Conservation (phyloP, 2,113 vertebrate species). For the Cyanoramphus novaezelandiae region DNA sequence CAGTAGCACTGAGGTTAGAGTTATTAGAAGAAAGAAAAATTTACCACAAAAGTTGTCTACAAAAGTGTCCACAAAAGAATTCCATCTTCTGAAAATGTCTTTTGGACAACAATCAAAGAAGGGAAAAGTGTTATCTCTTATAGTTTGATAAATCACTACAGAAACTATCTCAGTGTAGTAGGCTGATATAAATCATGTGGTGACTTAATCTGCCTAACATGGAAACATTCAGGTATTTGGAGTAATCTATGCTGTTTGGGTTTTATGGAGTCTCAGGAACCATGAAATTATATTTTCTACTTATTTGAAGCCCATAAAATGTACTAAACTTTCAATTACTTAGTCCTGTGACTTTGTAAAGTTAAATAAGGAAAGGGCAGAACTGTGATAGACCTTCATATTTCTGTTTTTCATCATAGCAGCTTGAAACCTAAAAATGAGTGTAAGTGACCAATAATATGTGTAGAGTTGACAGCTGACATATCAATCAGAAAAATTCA, state of each 20-base stretch:
- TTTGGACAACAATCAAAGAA: not conserved
- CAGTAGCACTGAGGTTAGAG: accelerated
- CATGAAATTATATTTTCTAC: not conserved
- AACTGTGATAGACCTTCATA: not conserved
- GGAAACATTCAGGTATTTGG: not conserved
- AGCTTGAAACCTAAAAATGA: not conserved
- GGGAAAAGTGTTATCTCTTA: not conserved
- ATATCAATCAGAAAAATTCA: not conserved
- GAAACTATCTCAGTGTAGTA: not conserved
- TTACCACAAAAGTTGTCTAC: not conserved
- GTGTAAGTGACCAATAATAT: not conserved
- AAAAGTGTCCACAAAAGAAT: too few species aligned
- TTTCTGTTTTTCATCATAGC: not conserved
- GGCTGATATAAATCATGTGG: not conserved
- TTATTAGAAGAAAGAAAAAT: not conserved
- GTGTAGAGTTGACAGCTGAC: not conserved
- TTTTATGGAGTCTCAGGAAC: not conserved
- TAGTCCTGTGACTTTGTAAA: not conserved
- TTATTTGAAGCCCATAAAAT: not conserved
- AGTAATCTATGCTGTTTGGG: not conserved
- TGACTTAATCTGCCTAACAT: not conserved
- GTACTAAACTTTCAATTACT: not conserved
- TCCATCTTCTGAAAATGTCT: not conserved
- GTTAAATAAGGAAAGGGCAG: not conserved
- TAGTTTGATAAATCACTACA: not conserved